Evolutionary conservation across 2,113 vertebrate species (phyloP), one percentile per base, ranked within the genome.

Genomic region (Sapayoa aenigma): DNA sequence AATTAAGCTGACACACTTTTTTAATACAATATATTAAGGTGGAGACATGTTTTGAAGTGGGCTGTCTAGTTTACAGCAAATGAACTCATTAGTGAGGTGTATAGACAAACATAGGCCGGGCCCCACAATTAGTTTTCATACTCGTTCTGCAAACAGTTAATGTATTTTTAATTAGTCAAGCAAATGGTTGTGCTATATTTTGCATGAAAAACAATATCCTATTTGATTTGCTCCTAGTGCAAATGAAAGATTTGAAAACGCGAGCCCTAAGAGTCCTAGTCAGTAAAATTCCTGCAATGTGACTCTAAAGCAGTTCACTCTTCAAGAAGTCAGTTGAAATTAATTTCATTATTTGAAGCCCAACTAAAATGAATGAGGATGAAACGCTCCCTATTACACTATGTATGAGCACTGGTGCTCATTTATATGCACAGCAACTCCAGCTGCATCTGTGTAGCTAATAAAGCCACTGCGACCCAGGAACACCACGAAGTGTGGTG

Each of bases 1-100:
- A 96, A 96, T 95, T 94, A 95, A 91, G 89, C 80, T 91, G 71
- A 89, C 91, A 91, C 2, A 4, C 78, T 95, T 96, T 93, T 93
- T 91, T 24, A 89, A 87, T 92, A 89, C 62, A 62, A 81, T 67
- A 66, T 88, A 94, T 94, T 94, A 89, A 55, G 88, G 84, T 1
- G 0, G 94, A 77, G 90, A 94, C 14, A 27, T 92, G n/a, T 88
- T 94, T 78, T 96, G 62, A 91, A 93, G 91, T 89, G 65, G 46
- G 62, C 50, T 95, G 60, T 84, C 87, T 92, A 87, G 58, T 87
- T 95, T 75, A 94, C 86, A 93, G 80, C 68, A 94, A 94, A 93
- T 0, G 0, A 92, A 92, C 41, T 69, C 90, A 76, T 91, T 97
- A 96, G 49, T 13, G 11, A 94, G 55, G 66, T 82, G 53, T 41